Conservation (phyloP, 2,113 vertebrate species). For the Dendrocopos noguchii region DNA sequence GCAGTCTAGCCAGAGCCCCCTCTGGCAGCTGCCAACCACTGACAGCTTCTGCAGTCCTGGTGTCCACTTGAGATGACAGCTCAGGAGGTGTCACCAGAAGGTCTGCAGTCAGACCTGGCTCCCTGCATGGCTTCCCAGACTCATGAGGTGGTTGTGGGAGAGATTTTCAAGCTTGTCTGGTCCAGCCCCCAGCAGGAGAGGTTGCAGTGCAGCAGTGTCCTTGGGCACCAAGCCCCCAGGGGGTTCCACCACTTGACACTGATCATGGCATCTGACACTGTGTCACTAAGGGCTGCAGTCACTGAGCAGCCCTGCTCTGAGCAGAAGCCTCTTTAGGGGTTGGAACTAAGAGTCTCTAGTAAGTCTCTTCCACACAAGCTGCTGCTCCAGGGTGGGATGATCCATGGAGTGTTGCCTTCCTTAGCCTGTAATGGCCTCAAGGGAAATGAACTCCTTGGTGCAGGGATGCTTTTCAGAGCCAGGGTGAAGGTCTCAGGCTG, state of each 20-base stretch:
- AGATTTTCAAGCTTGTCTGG: too few relatives aligned
- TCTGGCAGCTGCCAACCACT: accelerated
- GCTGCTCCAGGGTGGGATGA: not conserved
- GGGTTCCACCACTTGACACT: not conserved
- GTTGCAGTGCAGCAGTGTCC: not conserved
- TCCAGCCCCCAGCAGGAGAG: not conserved
- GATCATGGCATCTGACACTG: not conserved
- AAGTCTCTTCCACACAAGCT: not conserved
- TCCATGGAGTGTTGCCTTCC: not conserved
- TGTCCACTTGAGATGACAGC: not conserved
- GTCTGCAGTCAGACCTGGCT: accelerated
- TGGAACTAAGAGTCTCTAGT: not conserved
- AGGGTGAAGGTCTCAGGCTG: not conserved
- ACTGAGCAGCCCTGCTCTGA: not conserved
- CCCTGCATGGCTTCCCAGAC: not conserved
- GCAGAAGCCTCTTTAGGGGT: not conserved
- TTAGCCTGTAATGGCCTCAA: not conserved
- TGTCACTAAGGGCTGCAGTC: not conserved
- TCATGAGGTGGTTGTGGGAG: too few relatives aligned
- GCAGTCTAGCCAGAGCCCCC: not conserved
- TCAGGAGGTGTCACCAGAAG: not conserved
- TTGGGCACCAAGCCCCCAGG: not conserved
- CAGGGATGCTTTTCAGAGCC: not conserved
- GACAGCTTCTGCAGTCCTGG: not conserved
- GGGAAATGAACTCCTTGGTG: not conserved